Evolutionary conservation across 2,797 vertebrate species (phyloP), one percentile per base, ranked within the genome.

Genomic region (Myotis findleyi): DNA sequence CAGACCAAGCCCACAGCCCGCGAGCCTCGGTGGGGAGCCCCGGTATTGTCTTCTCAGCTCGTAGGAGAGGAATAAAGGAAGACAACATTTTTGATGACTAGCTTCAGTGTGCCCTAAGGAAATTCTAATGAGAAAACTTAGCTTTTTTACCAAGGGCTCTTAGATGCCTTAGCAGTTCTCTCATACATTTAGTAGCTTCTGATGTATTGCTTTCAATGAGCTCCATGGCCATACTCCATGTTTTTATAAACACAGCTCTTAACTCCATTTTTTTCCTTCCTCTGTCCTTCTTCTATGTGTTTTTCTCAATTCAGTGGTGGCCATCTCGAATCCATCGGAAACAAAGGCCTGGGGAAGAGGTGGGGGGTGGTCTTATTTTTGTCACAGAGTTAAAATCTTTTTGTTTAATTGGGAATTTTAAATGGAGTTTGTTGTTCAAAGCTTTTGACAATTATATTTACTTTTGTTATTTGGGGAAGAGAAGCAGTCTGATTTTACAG

Each of bases 391-490:
- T 41, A 77, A 55, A 9, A 66, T 18, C 86, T 86, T 94, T 59
- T 66, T 82, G 7, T 57, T 64, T 69, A 77, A 44, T 10, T 83
- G 55, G 49, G 27, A 55, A 57, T 68, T 91, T 80, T 89, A 53
- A 69, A 82, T 87, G 49, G 13, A 13, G 76, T 69, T 57, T 80
- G 7, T 62, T 59, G 10, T 55, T n/a, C 13, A 80, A 64, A n/a
- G 3, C 0, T 27, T 75, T 75, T 85, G 77, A 11, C 0, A 69
- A 16, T 55, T 86, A 36, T 53, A 30, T 86, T 84, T 75, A 33
- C 69, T 85, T 89, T 72, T 86, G 25, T 23, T 88, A 3, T 92
- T 93, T 95, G 57, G 2, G 13, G 20, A 95, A 85, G 23, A 94
- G 23, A 66, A 13, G 27, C 17, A 30, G 38, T 41, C 20, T 84